Evolutionary conservation across 2,888 invertebrate species (phyloP), one percentile per base, ranked within the genome.

Genomic region (Nebria salina): DNA sequence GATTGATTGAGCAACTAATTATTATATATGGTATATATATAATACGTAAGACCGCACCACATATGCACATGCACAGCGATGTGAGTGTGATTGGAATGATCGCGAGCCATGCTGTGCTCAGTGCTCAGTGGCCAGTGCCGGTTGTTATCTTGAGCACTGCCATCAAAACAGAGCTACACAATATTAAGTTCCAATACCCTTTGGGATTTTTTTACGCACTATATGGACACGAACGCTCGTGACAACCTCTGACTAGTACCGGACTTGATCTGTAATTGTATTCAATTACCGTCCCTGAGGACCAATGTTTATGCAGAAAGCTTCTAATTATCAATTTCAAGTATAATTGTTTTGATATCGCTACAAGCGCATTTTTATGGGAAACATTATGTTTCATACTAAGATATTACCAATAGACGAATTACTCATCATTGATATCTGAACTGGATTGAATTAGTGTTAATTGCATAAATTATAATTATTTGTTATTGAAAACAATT

Each of bases 241-340:
- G 87, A 87, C 88, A 88, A 87, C 87, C 88, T 86, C 86, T 86
- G 88, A 87, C 88, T 88, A 87, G 88, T 84, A 88, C 89, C 86
- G 86, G 84, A 84, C 85, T 85, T 86, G 86, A 83, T 84, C 86
- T 84, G 85, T 84, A 84, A 86, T 86, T 54, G 85, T 87, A 85
- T 84, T 83, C 84, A 73, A 42, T 42, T 87, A 87, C 86, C 87
- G 86, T 87, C 88, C 87, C 87, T 83, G 77, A 87, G 85, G 88
- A 85, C 82, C 84, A 81, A 83, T 84, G 83, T 79, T 83, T 77
- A 54, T 54, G 76, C 68, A 73, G 42, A 73, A 73, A 70, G 70
- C 25, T 26, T 70, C 20, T 70, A 54, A 54, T 54, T 13, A 54
- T 54, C 54, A 8, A 7, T 54, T 54, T 11, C 54, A 54, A 54